Evolutionary conservation across 2,797 vertebrate genomes (phyloP).

Genomic region (Bradypodion ventrale): DNA sequence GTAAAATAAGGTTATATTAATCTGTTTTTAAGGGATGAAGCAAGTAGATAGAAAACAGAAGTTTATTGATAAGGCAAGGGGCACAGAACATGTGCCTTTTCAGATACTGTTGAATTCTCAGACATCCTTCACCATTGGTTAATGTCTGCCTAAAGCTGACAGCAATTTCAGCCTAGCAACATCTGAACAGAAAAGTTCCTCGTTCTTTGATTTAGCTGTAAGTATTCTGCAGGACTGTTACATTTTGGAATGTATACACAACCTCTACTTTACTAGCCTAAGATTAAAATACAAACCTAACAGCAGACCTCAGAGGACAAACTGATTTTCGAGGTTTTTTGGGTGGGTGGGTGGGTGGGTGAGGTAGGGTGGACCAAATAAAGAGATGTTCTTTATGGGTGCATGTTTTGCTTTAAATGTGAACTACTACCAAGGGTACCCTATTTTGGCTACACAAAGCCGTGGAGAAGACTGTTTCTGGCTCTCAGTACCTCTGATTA

Average conservation of each 20-base stretch:
- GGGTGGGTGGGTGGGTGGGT: no score
- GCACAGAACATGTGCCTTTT: not conserved
- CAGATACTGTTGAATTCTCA: not conserved
- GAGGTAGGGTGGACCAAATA: not conserved
- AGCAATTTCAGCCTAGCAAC: not conserved
- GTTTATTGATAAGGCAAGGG: not conserved
- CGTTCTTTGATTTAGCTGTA: not conserved
- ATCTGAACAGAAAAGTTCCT: not conserved
- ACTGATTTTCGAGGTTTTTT: not conserved
- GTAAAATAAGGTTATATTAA: not conserved
- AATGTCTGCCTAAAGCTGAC: not conserved
- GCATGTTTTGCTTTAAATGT: not conserved
- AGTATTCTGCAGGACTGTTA: not conserved
- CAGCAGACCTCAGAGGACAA: not conserved
- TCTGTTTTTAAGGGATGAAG: not conserved
- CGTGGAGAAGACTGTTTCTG: no score
- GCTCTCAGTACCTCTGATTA: no score
- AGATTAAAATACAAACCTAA: not conserved
- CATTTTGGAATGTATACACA: not conserved
- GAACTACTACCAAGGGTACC: not conserved
- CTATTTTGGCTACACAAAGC: no score
- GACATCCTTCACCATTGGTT: no score
- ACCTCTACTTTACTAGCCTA: not conserved
- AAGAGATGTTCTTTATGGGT: not conserved
- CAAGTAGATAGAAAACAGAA: not conserved